Percentiles rank a stretch among this genome's conserved stretches.
Conservation (phyloP, 2,888 invertebrate genomes). For the Nomada ruficornis region DNA sequence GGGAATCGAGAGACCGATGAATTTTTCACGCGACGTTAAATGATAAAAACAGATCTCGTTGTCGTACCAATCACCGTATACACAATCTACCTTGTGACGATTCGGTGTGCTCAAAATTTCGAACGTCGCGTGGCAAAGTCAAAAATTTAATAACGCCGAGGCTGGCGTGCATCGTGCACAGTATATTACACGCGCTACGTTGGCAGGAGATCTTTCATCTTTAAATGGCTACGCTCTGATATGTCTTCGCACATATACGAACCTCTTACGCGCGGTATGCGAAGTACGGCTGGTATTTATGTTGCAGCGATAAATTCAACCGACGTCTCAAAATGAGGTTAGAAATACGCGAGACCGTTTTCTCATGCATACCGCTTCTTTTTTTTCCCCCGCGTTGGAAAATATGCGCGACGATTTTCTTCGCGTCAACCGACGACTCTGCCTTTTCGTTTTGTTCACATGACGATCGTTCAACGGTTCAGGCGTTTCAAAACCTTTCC, state of each 20-base stretch:
- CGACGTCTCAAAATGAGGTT: constrained; percentile 72
- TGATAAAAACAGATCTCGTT: constrained; percentile 25
- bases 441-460: not conserved
- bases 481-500: not conserved
- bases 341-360: constrained; percentile 67
- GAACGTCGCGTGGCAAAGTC: not conserved
- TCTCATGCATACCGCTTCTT: constrained; percentile 63
- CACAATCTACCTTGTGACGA: constrained; percentile 13
- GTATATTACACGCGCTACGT: constrained; percentile 58
- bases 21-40: constrained; percentile 28
- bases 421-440: not conserved
- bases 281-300: constrained; percentile 70
- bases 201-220: constrained; percentile 66
- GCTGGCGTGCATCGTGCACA: not conserved
- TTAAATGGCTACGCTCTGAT: constrained; percentile 66
- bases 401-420: constrained; percentile 36
- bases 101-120: constrained; percentile 39
- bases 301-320: constrained; percentile 70
- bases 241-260: constrained; percentile 61
- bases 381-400: constrained; percentile 12
- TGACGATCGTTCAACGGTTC: constrained; percentile 1
- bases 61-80: not conserved
- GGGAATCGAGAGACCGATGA: constrained; percentile 27
- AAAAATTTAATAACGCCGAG: constrained; percentile 58
- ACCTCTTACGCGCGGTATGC: constrained; percentile 66